Percentiles rank a stretch among this genome's conserved stretches.
Conservation (phyloP, 2,113 vertebrate genomes). For the Morone saxatilis region DNA sequence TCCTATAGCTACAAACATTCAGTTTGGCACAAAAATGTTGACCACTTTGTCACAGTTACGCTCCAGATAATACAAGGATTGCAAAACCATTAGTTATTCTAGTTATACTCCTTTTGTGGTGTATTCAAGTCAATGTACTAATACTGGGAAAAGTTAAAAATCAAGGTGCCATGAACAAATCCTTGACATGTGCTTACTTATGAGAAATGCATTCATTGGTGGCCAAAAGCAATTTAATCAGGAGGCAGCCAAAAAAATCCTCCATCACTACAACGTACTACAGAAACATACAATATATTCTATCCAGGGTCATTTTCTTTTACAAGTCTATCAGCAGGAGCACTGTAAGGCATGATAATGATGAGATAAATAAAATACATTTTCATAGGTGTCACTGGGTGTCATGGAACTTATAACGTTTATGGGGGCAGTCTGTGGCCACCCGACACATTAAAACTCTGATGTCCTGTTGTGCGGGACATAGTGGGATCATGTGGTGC, state of each 20-base stretch:
- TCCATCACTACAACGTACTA: background rate
- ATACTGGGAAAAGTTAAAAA: background rate
- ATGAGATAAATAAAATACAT: conserved; percentile 8
- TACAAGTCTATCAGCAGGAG: background rate
- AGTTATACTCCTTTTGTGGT: background rate
- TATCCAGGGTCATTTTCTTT: background rate
- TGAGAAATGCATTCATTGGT: background rate
- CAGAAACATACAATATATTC: background rate
- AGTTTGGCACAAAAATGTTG: background rate
- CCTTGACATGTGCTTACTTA: background rate
- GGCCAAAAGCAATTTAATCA: background rate
- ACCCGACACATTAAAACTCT: conserved; percentile 36
- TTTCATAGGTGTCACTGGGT: conserved; percentile 35
- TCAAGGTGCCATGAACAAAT: background rate
- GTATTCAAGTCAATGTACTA: background rate
- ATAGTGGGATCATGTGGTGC: conserved; percentile 35
- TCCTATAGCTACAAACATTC: background rate
- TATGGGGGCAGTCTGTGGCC: conserved; percentile 44
- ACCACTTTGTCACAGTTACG: background rate
- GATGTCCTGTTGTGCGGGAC: conserved; percentile 59
- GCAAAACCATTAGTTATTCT: background rate
- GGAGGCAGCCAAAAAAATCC: background rate
- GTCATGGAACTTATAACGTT: conserved; percentile 40
- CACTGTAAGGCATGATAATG: conserved; percentile 11
- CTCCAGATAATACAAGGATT: background rate